Conservation (phyloP, 1,140 invertebrate species). For the Eubasilissa regina region DNA sequence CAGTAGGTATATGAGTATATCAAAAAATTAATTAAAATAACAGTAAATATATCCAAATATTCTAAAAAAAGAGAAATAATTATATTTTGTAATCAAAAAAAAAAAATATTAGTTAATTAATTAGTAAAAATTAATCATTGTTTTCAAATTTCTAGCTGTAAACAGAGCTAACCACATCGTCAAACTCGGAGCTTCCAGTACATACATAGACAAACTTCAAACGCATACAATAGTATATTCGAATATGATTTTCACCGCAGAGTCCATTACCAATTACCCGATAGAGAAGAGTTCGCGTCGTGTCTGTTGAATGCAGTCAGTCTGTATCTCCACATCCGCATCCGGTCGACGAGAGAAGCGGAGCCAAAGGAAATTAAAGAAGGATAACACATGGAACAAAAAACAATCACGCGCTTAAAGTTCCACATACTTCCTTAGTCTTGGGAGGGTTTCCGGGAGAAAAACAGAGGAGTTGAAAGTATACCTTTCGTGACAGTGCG, state of each 20-base stretch:
- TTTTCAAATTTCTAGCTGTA: too few relatives aligned
- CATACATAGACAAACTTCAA: too few relatives aligned
- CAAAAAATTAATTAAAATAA: too few relatives aligned
- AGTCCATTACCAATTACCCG: background rate
- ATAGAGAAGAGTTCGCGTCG: background rate
- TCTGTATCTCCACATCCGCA: background rate
- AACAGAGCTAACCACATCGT: too few relatives aligned
- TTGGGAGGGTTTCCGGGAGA: background rate
- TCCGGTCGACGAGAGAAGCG: background rate
- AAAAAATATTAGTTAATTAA: too few relatives aligned
- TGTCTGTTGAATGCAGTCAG: background rate
- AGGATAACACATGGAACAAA: slow-evolving; percentile 26
- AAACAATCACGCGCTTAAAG: slow-evolving; percentile 20
- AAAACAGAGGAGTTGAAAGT: background rate
- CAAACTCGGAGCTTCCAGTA: too few relatives aligned
- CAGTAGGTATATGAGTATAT: too few relatives aligned
- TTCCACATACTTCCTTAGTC: slow-evolving; percentile 25
- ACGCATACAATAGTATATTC: too few relatives aligned
- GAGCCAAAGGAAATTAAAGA: slow-evolving; percentile 33
- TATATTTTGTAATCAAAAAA: too few relatives aligned
- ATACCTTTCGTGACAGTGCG: slow-evolving; percentile 11
- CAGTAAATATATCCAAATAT: too few relatives aligned
- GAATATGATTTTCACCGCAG: background rate
- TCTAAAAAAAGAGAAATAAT: too few relatives aligned
- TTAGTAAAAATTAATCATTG: too few relatives aligned